Evolutionary conservation across 2,888 invertebrate species (phyloP).

Genomic region (Synanthedon formicaeformis): DNA sequence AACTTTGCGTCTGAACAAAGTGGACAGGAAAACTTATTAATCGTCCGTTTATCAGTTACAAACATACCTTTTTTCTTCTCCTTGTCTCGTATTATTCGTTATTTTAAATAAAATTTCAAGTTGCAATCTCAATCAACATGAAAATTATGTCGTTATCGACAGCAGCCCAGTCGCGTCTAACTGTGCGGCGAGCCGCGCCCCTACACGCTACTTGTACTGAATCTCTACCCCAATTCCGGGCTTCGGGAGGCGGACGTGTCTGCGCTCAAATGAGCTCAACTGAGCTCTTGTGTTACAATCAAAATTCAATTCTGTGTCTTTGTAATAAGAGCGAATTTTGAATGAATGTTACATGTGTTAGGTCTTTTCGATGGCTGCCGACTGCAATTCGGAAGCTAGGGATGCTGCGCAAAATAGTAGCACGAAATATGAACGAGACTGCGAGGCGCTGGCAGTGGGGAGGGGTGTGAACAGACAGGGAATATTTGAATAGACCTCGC

Average conservation of each 20-base stretch:
- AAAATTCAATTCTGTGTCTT: conserved; percentile 15
- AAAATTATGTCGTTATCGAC: conserved; percentile 46
- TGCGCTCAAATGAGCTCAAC: conserved; percentile 25
- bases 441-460: conserved; percentile 69
- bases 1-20: conserved; percentile 14
- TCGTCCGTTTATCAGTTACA: not conserved
- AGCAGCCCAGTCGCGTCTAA: conserved; percentile 66
- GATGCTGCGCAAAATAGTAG: conserved; percentile 73
- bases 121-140: conserved; percentile 35
- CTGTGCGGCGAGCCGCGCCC: conserved; percentile 71
- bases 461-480: conserved; percentile 63
- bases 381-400: conserved; percentile 65
- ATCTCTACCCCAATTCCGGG: conserved; percentile 69
- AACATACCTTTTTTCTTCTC: conserved; percentile 31
- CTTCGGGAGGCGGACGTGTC: conserved; percentile 46
- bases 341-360: conserved; percentile 15
- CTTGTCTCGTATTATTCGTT: conserved; percentile 2
- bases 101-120: conserved; percentile 24
- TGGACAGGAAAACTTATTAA: conserved; percentile 8
- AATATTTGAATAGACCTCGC: conserved; percentile 66
- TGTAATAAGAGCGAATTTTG: conserved; percentile 18
- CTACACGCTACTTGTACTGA: conserved; percentile 69
- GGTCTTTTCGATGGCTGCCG: conserved; percentile 56
- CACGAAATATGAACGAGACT: conserved; percentile 71
- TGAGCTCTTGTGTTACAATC: conserved; percentile 1